These are phyloP conservation scores for Falco novaeseelandiae DNA, from an alignment of 2,797 vertebrate species.

Conservation along the genomic window DNA sequence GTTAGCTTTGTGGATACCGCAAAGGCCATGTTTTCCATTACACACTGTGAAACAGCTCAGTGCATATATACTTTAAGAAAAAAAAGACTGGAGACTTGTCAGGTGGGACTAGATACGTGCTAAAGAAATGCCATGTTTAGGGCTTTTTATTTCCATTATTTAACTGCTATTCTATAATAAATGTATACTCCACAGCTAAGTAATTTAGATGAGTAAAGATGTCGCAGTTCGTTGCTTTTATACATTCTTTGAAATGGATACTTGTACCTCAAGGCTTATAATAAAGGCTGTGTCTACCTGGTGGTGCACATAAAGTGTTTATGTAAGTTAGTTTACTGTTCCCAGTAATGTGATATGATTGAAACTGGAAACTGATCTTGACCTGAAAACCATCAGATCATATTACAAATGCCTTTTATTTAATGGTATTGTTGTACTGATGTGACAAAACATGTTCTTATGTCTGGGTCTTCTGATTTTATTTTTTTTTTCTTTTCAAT, in stretches of 20 bases:
- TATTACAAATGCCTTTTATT: background rate
- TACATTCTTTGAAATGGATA: fast-evolving
- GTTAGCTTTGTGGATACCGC: background rate
- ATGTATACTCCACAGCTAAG: fast-evolving
- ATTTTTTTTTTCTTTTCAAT: background rate
- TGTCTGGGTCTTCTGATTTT: background rate
- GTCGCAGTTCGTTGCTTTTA: background rate
- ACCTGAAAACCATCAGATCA: background rate
- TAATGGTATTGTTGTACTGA: background rate
- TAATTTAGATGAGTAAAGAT: background rate
- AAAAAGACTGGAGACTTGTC: background rate
- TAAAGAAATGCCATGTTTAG: background rate
- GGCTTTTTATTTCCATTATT: background rate
- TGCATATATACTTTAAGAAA: background rate
- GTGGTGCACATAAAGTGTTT: background rate
- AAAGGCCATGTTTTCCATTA: background rate
- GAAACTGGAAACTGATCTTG: background rate
- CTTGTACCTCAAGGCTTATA: background rate
- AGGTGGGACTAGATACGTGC: background rate
- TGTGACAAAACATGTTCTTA: background rate
- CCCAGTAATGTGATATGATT: background rate
- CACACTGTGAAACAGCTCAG: background rate
- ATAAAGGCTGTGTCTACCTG: background rate
- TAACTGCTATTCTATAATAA: background rate
- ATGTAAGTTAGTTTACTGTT: background rate